Conservation (phyloP, 2,797 vertebrate species). For the Enteromius treurensis region DNA sequence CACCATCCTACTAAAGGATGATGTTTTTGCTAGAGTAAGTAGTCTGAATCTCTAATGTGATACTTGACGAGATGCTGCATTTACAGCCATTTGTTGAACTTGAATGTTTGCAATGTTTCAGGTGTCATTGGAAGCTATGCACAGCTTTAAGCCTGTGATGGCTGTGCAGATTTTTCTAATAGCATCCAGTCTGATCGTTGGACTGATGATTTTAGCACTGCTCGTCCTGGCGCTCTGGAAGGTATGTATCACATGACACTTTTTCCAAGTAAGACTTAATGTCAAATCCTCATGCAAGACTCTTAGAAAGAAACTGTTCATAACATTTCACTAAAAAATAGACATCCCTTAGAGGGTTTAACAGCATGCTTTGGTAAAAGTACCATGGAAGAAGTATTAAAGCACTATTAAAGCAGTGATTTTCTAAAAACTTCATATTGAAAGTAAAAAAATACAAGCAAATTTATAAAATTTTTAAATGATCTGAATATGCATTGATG, state of each 20-base stretch:
- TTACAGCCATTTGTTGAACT: constrained; percentile 14
- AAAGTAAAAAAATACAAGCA: not conserved
- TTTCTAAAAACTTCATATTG: not conserved
- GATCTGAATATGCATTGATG: not conserved
- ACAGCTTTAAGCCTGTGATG: constrained; percentile 82
- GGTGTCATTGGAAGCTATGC: constrained; percentile 86
- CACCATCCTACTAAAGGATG: constrained; percentile 73
- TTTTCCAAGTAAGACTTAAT: not conserved
- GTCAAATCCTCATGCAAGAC: not conserved
- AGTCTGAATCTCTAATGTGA: not conserved
- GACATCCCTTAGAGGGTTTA: not conserved
- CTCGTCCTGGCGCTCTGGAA: constrained; percentile 89
- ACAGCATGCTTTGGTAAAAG: not conserved
- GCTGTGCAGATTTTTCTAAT: constrained; percentile 82
- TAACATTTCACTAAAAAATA: not conserved
- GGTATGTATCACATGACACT: constrained; percentile 73
- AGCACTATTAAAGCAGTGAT: not conserved
- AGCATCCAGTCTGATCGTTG: constrained; percentile 80
- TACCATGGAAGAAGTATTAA: not conserved
- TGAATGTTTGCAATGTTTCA: constrained; percentile 65
- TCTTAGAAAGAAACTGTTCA: not conserved
- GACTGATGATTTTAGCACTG: constrained; percentile 81
- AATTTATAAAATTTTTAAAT: not conserved
- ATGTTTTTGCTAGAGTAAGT: constrained; percentile 50
- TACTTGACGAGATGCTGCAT: not conserved